phyloP scores from a whole-genome alignment of 2,797 vertebrate genomes.

The Sebastes variabilis region DNA sequence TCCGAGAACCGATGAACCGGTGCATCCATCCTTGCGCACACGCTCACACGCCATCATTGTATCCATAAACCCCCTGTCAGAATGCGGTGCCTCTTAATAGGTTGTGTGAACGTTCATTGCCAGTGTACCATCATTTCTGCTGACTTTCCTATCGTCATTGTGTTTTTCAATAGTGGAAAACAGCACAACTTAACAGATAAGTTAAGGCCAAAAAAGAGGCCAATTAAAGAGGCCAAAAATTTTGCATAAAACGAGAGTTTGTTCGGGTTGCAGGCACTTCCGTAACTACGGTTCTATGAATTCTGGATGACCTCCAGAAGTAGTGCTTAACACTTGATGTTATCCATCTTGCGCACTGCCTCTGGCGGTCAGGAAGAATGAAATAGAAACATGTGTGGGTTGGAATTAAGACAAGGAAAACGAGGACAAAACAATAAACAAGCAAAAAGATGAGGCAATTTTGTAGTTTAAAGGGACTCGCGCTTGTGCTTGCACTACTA shows the following conservation, averaged over 20 bases:
- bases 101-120: background rate
- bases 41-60: background rate
- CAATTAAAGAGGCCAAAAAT: background rate
- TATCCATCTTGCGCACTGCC: no score
- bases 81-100: slow-evolving; percentile 15
- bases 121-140: background rate
- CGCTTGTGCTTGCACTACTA: no score
- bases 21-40: slow-evolving; percentile 27
- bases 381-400: background rate
- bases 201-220: no score
- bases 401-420: background rate
- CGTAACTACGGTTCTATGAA: no score
- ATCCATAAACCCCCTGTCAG: slow-evolving; percentile 32
- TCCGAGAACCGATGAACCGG: slow-evolving; percentile 57
- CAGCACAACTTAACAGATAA: background rate
- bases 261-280: no score
- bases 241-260: background rate
- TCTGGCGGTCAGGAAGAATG: background rate
- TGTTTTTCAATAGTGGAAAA: background rate
- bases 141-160: background rate
- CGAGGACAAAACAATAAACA: background rate
- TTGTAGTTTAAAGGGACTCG: no score
- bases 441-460: background rate
- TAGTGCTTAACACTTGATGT: no score
- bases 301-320: no score